Evolutionary conservation across 2,888 invertebrate species (phyloP).

Genomic region (Lasioglossum calceatum): DNA sequence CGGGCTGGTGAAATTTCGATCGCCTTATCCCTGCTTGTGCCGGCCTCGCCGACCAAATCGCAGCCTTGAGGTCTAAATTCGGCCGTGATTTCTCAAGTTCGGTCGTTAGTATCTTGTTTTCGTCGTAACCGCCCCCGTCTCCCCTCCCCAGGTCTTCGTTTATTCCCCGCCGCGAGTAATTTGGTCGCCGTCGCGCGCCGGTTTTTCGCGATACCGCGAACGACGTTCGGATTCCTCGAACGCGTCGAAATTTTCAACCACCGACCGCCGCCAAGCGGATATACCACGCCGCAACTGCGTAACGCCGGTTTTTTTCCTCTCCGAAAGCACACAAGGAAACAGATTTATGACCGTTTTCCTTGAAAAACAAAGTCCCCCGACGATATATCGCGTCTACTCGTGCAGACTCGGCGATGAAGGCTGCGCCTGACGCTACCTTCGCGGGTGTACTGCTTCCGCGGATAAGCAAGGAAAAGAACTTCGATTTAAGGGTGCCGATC

Average conservation of each 20-base stretch:
- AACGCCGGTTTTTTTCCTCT: too few species aligned
- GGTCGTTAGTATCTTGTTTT: constrained; percentile 58
- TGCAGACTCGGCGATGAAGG: neutral
- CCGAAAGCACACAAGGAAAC: neutral
- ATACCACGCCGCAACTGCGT: neutral
- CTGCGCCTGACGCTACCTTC: neutral
- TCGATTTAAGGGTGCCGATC: too few species aligned
- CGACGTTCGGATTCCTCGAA: neutral
- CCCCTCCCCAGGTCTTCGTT: neutral
- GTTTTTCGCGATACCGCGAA: constrained; percentile 1
- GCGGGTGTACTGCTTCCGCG: neutral
- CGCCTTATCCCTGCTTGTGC: constrained; percentile 27
- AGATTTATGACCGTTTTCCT: neutral
- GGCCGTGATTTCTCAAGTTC: constrained; percentile 43
- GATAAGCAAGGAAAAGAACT: neutral
- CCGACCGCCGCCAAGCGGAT: neutral
- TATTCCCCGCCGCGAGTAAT: neutral
- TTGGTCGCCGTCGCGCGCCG: neutral
- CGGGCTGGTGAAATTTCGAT: constrained; percentile 20
- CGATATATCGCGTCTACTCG: constrained; percentile 1
- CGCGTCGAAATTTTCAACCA: neutral
- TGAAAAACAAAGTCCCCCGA: constrained; percentile 1
- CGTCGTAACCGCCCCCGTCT: neutral
- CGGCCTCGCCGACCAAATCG: neutral
- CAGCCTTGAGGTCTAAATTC: constrained; percentile 60